These are phyloP conservation scores for Alces alces DNA, from an alignment of 2,113 vertebrate genomes.

Conservation along the genomic window DNA sequence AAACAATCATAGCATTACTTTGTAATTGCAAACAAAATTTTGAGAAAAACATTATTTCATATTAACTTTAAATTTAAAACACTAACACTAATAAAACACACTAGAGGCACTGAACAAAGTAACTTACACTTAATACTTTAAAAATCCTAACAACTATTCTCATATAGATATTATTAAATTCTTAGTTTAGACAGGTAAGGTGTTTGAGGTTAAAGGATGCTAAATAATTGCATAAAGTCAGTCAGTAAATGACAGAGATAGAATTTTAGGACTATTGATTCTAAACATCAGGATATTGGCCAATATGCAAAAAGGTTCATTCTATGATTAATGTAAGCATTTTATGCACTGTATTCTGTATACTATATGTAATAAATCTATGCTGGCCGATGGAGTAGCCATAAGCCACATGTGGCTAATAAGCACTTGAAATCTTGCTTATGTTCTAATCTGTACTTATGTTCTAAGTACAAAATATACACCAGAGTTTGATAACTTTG, in stretches of 20 bases:
- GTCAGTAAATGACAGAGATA: neutral
- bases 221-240: neutral
- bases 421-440: neutral
- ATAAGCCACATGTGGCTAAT: neutral
- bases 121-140: neutral
- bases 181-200: neutral
- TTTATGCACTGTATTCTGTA: neutral
- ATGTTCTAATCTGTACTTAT: neutral
- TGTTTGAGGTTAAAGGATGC: neutral
- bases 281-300: neutral
- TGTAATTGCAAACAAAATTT: neutral
- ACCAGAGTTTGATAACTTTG: neutral
- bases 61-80: neutral
- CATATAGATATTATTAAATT: neutral
- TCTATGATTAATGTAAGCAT: neutral
- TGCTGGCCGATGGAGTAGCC: neutral
- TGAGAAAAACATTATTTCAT: neutral
- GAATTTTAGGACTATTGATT: neutral
- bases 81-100: neutral
- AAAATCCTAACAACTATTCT: neutral
- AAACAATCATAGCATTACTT: conserved; percentile 53
- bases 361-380: neutral
- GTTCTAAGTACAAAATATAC: neutral
- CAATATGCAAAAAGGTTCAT: neutral
- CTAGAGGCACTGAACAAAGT: neutral